These are phyloP conservation scores for Dromas ardeola DNA, from an alignment of 2,113 vertebrate genomes.

Conservation along the genomic window DNA sequence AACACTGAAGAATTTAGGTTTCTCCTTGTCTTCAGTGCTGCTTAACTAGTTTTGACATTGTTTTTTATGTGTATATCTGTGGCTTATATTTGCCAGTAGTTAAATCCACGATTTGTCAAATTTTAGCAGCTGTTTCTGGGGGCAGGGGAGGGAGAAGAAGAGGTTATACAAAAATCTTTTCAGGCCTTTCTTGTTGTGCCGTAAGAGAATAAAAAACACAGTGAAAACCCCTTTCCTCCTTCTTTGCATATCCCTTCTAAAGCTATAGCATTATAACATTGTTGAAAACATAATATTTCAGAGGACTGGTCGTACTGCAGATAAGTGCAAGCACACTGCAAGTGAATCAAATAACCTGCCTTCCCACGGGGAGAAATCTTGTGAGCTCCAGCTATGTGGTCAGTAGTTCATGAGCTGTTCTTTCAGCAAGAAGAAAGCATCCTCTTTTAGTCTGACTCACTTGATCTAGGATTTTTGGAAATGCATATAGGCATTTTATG, in stretches of 20 bases:
- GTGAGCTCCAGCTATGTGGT: not conserved
- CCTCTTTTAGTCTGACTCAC: not conserved
- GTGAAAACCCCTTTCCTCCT: not conserved
- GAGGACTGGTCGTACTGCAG: not conserved
- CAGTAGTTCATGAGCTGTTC: not conserved
- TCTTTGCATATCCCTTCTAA: not conserved
- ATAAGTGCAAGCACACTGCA: not conserved
- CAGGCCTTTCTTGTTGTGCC: not conserved
- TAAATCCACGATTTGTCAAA: not conserved
- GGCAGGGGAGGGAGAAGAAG: accelerated
- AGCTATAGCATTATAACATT: not conserved
- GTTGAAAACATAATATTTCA: not conserved
- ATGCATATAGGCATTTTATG: not conserved
- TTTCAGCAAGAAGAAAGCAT: not conserved
- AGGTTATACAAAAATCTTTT: not conserved
- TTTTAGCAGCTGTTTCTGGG: not conserved
- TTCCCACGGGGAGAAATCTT: not conserved
- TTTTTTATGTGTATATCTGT: not conserved
- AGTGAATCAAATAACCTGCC: not conserved
- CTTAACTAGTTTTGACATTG: not conserved
- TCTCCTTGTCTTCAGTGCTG: not conserved
- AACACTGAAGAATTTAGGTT: not conserved
- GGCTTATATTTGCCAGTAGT: not conserved
- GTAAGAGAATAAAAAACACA: not conserved
- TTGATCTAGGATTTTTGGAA: not conserved